A percentile compares a stretch with the other conserved stretches of the same genome.
Conservation (phyloP, 2,888 invertebrate species). For the Miltochrista miniata region DNA sequence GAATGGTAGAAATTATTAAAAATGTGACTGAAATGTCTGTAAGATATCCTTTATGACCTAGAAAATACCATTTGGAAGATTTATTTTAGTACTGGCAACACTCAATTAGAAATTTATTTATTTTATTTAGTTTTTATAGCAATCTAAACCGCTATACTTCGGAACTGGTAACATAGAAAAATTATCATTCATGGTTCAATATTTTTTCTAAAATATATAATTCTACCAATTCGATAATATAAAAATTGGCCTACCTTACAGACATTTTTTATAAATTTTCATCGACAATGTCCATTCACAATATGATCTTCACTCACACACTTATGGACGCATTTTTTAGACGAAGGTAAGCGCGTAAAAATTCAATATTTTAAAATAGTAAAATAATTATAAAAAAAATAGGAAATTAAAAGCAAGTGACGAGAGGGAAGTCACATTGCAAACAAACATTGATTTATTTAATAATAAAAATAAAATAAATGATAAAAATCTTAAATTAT, state of each 20-base stretch:
- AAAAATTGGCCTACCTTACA: conserved; percentile 80
- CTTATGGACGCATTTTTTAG: conserved; percentile 34
- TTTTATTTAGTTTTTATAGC: too few relatives aligned
- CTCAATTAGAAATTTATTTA: neutral
- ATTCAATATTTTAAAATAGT: conserved; percentile 15
- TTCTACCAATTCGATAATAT: conserved; percentile 25
- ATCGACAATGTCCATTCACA: conserved; percentile 77
- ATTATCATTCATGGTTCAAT: conserved; percentile 77
- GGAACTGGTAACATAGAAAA: conserved; percentile 7
- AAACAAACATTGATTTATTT: conserved; percentile 71
- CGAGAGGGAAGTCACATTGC: conserved; percentile 75
- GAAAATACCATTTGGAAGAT: neutral
- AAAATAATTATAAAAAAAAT: conserved; percentile 20
- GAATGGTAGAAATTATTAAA: conserved; percentile 56
- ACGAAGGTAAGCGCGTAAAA: conserved; percentile 23
- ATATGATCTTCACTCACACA: conserved; percentile 68
- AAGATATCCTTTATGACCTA: conserved; percentile 59
- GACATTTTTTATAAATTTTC: conserved; percentile 65
- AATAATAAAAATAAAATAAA: conserved; percentile 41
- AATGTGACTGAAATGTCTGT: conserved; percentile 74
- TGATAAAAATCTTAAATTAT: conserved; percentile 16
- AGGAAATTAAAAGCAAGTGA: conserved; percentile 62
- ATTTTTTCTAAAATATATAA: conserved; percentile 14
- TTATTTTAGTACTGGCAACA: neutral
- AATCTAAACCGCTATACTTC: neutral